Conservation (phyloP, 2,113 vertebrate genomes). For the Lichenostomus cassidix region DNA sequence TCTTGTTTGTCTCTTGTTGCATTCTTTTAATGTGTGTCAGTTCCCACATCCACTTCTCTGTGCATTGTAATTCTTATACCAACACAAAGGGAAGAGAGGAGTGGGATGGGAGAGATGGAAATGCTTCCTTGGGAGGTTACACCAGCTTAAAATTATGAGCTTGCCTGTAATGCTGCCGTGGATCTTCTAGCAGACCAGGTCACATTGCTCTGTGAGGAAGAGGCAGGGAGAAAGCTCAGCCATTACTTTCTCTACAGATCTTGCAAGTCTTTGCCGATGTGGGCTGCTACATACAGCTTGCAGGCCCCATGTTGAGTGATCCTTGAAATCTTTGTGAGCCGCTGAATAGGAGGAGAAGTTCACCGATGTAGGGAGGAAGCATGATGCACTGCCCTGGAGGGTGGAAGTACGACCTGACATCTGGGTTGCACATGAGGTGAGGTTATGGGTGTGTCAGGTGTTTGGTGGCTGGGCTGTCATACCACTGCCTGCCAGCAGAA, state of each 20-base stretch:
- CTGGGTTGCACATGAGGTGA: neutral
- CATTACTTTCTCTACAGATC: neutral
- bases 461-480: neutral
- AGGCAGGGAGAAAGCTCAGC: neutral
- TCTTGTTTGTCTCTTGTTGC: neutral
- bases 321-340: neutral
- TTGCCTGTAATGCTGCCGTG: neutral
- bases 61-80: neutral
- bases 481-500: neutral
- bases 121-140: neutral
- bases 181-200: neutral
- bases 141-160: neutral
- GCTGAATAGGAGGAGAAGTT: conserved; percentile 29
- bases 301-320: neutral
- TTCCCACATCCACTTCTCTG: neutral
- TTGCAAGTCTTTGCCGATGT: neutral
- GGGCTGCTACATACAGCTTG: rapidly evolving
- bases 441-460: neutral
- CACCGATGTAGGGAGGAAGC: neutral
- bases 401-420: neutral
- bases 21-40: neutral
- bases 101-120: neutral
- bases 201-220: neutral
- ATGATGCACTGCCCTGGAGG: neutral
- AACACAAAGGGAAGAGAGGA: neutral